Conservation (phyloP, 2,888 invertebrate genomes). For the Emmelina monodactyla region DNA sequence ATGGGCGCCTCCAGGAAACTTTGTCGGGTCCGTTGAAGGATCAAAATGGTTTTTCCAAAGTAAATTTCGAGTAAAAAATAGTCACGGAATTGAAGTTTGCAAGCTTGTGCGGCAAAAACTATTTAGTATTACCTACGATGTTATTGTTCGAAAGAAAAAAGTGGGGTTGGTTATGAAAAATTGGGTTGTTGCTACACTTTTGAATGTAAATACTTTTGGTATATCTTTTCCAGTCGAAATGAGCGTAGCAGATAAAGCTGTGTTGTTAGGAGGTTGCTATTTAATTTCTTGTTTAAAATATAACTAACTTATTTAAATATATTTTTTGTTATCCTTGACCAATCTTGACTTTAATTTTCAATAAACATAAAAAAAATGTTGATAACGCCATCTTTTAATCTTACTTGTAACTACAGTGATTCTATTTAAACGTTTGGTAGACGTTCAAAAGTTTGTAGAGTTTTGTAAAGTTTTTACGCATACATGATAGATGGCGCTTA, state of each 20-base stretch:
- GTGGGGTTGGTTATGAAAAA: slow-evolving; percentile 25
- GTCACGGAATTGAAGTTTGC: slow-evolving; percentile 17
- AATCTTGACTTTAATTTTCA: too few species aligned
- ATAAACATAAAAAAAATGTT: too few species aligned
- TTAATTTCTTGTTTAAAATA: slow-evolving; percentile 26
- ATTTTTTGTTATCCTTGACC: too few species aligned
- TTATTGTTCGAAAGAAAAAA: slow-evolving; percentile 16
- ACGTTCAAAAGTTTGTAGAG: too few species aligned
- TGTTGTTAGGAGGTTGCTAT: slow-evolving; percentile 33
- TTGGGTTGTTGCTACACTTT: slow-evolving; percentile 11
- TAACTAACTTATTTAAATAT: neutral
- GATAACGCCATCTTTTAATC: too few species aligned
- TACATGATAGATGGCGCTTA: too few species aligned
- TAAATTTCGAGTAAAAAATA: slow-evolving; percentile 25
- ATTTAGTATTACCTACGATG: slow-evolving; percentile 19
- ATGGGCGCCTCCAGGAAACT: slow-evolving; percentile 36
- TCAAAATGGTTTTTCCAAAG: slow-evolving; percentile 11
- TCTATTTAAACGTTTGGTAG: too few species aligned
- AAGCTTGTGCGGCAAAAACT: slow-evolving; percentile 21
- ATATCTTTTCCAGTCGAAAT: slow-evolving; percentile 28
- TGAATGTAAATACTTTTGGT: slow-evolving; percentile 20
- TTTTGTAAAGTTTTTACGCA: too few species aligned
- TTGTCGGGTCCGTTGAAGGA: slow-evolving; percentile 28
- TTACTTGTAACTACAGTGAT: too few species aligned
- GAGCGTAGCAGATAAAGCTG: slow-evolving; percentile 26